These are phyloP conservation scores for Lepidostoma basale DNA, from an alignment of 1,140 invertebrate species.

Conservation along the genomic window DNA sequence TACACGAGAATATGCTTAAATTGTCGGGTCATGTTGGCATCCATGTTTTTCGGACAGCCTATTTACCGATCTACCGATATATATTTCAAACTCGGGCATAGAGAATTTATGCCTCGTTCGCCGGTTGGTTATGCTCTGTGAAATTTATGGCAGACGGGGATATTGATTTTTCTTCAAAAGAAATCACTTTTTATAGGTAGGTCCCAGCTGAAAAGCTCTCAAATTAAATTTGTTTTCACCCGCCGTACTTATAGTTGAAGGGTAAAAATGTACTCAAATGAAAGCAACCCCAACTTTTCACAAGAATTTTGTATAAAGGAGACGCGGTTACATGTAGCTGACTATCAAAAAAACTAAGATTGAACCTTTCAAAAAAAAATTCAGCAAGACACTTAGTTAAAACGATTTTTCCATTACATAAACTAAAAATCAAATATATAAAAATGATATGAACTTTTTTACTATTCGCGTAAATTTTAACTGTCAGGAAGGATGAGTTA, in stretches of 20 bases:
- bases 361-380: background rate
- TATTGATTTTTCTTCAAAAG: too few relatives aligned
- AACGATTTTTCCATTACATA: background rate
- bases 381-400: background rate
- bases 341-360: background rate
- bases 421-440: background rate
- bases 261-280: conserved; percentile 8
- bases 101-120: too few relatives aligned
- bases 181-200: background rate
- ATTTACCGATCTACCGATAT: too few relatives aligned
- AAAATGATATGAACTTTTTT: background rate
- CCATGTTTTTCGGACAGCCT: too few relatives aligned
- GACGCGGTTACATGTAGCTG: too few relatives aligned
- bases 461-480: background rate
- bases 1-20: too few relatives aligned
- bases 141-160: too few relatives aligned
- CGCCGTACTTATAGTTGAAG: background rate
- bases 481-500: background rate
- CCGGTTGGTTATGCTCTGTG: too few relatives aligned
- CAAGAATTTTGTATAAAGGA: background rate
- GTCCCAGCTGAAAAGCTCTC: background rate
- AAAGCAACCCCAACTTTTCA: background rate
- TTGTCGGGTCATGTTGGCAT: too few relatives aligned
- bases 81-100: too few relatives aligned
- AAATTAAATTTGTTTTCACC: background rate